Percentiles rank a stretch among this genome's conserved stretches.
Evolutionary conservation across 2,888 invertebrate species (phyloP).

Genomic region (Teinopalpus imperialis): DNA sequence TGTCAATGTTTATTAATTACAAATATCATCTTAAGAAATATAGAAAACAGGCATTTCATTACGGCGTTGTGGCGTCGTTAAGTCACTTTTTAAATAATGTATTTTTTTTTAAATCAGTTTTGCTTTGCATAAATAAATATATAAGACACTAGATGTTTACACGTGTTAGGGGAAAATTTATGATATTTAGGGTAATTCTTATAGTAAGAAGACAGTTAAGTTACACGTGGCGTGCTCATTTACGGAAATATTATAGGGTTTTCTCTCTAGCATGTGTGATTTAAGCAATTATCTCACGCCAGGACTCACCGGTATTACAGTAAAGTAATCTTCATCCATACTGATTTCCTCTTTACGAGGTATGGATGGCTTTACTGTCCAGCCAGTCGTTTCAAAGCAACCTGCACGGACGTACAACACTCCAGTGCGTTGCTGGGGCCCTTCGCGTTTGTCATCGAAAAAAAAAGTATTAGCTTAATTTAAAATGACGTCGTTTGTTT

Average conservation of each 20-base stretch:
- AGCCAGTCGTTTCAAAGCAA: constrained; percentile 72
- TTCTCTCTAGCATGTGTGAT: not conserved
- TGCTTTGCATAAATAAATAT: no score
- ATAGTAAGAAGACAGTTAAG: no score
- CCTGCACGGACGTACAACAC: constrained; percentile 42
- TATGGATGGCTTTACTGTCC: constrained; percentile 60
- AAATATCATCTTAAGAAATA: no score
- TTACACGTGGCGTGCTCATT: no score
- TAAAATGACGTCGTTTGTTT: not conserved
- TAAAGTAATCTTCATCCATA: constrained; percentile 19
- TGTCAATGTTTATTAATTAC: no score
- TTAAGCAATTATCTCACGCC: constrained; percentile 29
- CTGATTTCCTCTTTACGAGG: constrained; percentile 27
- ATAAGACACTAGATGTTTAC: no score
- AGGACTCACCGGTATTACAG: constrained; percentile 29
- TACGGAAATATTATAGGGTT: not conserved
- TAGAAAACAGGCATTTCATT: no score
- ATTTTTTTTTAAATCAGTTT: no score
- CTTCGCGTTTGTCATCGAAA: constrained; percentile 13
- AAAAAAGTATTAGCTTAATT: not conserved
- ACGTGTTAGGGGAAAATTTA: no score
- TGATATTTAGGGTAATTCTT: no score
- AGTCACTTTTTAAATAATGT: no score
- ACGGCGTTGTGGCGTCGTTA: no score
- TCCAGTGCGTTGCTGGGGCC: constrained; percentile 19